These are phyloP conservation scores for Aplysina aerophoba DNA, from an alignment of 37 sponge, comb jelly and placozoan genomes.

Conservation along the genomic window DNA sequence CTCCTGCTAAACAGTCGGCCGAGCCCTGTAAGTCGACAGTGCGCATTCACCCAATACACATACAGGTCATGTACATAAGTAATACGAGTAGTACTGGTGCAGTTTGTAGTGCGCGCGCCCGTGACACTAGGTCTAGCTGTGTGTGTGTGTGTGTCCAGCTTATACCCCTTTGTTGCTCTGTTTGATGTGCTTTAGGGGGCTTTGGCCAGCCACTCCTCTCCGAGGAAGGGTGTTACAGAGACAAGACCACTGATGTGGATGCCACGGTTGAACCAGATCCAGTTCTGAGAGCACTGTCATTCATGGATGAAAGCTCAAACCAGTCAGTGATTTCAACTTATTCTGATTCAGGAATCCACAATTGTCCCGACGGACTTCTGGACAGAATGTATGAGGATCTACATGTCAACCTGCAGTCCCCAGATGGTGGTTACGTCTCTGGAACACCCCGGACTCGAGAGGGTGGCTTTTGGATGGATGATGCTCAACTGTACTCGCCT, in stretches of 20 bases:
- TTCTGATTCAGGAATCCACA: too few relatives aligned
- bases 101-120: too few relatives aligned
- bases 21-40: neutral
- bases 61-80: too few relatives aligned
- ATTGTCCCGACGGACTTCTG: neutral
- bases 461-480: neutral
- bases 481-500: neutral
- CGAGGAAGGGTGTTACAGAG: constrained; percentile 5
- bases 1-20: neutral
- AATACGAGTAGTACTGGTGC: too few relatives aligned
- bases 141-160: too few relatives aligned
- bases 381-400: neutral
- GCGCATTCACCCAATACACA: neutral
- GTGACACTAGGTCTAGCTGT: too few relatives aligned
- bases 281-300: neutral
- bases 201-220: too few relatives aligned
- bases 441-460: neutral
- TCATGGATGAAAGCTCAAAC: neutral
- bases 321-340: too few relatives aligned
- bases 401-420: neutral
- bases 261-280: neutral
- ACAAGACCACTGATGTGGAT: neutral
- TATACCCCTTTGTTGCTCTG: too few relatives aligned
- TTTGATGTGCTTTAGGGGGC: too few relatives aligned
- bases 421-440: constrained; percentile 19